Evolutionary conservation across 1,140 invertebrate species (phyloP).

Genomic region (Sarcophaga bullata): DNA sequence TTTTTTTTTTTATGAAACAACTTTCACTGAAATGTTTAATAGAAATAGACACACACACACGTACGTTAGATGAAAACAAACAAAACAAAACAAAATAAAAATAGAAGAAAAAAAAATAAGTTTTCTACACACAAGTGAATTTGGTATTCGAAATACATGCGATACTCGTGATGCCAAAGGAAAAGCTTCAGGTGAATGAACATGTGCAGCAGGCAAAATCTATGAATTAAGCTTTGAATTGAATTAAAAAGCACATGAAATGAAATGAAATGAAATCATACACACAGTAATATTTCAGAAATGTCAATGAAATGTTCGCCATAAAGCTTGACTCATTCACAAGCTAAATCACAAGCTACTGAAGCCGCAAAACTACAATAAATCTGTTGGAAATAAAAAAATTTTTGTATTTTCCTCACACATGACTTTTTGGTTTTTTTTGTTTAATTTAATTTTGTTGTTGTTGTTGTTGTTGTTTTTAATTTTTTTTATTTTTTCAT

Average conservation of each 20-base stretch:
- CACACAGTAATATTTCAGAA: not conserved
- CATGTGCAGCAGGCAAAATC: not conserved
- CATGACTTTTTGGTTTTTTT: not conserved
- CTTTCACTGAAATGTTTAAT: slow-evolving; percentile 15
- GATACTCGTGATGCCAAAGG: not conserved
- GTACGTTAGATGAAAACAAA: no score
- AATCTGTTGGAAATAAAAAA: not conserved
- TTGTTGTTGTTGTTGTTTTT: no score
- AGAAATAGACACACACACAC: no score
- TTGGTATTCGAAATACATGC: not conserved
- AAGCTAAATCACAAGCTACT: no score
- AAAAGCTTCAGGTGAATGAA: not conserved
- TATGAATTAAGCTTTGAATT: not conserved
- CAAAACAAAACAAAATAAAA: no score
- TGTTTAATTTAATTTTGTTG: no score
- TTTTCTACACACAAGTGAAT: slow-evolving; percentile 9
- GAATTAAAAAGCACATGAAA: not conserved
- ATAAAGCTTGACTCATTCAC: no score
- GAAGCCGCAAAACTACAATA: no score
- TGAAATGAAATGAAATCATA: not conserved
- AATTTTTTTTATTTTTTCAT: no score
- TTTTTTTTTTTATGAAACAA: not conserved
- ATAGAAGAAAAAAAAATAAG: no score
- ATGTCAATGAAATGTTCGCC: not conserved
- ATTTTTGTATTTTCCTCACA: not conserved